These are phyloP conservation scores for Phyllopteryx taeniolatus DNA, from an alignment of 2,113 vertebrate species.

Conservation along the genomic window DNA sequence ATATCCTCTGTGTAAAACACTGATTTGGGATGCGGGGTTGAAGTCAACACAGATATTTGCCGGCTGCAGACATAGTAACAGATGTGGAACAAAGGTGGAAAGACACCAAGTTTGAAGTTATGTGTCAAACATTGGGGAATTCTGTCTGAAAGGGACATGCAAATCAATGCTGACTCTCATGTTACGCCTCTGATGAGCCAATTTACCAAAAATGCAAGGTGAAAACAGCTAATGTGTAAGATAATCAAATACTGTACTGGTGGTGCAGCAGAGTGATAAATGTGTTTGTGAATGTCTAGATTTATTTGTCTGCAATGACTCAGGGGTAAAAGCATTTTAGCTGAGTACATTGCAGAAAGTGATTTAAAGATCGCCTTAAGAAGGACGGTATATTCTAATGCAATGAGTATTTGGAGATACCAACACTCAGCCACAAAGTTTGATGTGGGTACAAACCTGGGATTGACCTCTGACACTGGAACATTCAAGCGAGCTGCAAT, in stretches of 20 bases:
- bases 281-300: background rate
- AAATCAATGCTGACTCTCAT: background rate
- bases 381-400: background rate
- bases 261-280: background rate
- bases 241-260: background rate
- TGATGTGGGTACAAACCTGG: constrained; percentile 67
- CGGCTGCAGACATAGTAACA: background rate
- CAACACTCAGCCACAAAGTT: background rate
- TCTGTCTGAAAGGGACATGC: background rate
- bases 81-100: background rate
- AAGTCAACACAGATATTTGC: background rate
- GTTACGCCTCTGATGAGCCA: background rate
- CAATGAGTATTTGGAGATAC: background rate
- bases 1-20: background rate
- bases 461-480: constrained; percentile 85
- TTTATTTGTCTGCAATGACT: constrained; percentile 38
- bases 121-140: background rate
- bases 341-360: constrained; percentile 3
- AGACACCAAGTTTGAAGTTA: background rate
- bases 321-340: constrained; percentile 33
- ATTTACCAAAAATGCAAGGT: background rate
- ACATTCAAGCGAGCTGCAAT: constrained; percentile 87
- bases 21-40: background rate
- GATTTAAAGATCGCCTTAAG: constrained; percentile 10
- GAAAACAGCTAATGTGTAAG: background rate